Evolutionary conservation across 1,140 invertebrate species (phyloP), one percentile per base, ranked within the genome.

Genomic region (Centruroides sculpturatus): DNA sequence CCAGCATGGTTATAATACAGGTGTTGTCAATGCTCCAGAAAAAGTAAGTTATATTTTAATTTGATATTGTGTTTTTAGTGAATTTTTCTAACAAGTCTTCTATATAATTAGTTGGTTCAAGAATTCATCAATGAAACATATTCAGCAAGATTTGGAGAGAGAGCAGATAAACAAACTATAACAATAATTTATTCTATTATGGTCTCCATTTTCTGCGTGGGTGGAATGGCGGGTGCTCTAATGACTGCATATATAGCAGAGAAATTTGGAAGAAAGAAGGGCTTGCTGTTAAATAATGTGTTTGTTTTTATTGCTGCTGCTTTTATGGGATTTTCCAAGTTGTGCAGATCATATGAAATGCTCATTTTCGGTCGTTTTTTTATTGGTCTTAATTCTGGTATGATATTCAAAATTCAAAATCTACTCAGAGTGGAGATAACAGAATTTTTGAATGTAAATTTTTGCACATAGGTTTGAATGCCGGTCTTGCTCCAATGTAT

Each of bases 1-100:
- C 72, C 90, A 94, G 72, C 90, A 94, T 79, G 92, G 92, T 13
- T 95, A 92, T 77, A 92, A 94, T 70, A 92, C 87, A 2, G 92
- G 90, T 10, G 90, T 92, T 9, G 79, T 94, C 46, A 93, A 94
- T 71, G 82, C 87, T 53, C 87, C 91, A n/a, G 81, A 86, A 75
- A 69, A 56, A 47, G 63, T 64, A 61, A 61, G 55, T 60, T 10
- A 35, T 35, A 12, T 23, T 41, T 5, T 47, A 51, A 35, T 23
- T 4, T 55, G 13, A 49, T 6, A 13, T 35, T 35, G 8, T 55
- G 4, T 52, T 35, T 36, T 9, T 11, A 48, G 10, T 41, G 5
- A 57, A 13, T 50, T 57, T 57, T 57, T 23, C 5, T 23, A 49
- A 47, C 23, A 23, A 23, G 8, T 41, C 11, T 57, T 41, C 12